Percentiles rank a stretch among this genome's conserved stretches.
phyloP scores from a whole-genome alignment of 2,113 vertebrate genomes.

The Etheostoma spectabile region DNA sequence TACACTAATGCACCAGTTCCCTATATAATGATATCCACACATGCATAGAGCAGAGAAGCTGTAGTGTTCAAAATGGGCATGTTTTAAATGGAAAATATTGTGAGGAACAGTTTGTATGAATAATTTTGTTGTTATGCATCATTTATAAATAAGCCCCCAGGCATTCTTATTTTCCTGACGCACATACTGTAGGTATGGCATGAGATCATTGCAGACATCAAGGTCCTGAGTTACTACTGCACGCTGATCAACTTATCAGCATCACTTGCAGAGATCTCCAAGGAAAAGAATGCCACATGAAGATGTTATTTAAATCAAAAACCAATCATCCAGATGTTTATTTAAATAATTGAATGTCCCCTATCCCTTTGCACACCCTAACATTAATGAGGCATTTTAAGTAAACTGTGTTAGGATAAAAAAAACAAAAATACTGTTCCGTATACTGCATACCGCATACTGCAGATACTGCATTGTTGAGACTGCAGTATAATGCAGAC shows the following conservation, averaged over 20 bases:
- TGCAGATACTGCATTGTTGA: neutral
- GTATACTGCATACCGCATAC: neutral
- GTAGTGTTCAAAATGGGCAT: conserved; percentile 5
- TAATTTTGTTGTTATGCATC: conserved; percentile 27
- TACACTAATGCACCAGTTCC: neutral
- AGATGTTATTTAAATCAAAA: conserved; percentile 20
- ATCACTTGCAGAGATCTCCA: neutral
- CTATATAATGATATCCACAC: neutral
- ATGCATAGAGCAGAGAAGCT: neutral
- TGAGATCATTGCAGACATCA: conserved; percentile 34
- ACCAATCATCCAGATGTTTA: conserved; percentile 27
- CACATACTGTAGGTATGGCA: conserved; percentile 11
- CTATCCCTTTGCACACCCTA: neutral
- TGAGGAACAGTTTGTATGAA: conserved; percentile 3
- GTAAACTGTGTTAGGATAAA: conserved; percentile 4
- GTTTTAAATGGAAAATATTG: conserved; percentile 26
- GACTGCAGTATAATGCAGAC: conserved; percentile 2
- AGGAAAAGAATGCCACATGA: conserved; percentile 6
- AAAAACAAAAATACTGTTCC: neutral
- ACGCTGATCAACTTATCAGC: conserved; percentile 14
- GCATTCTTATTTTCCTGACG: conserved; percentile 6
- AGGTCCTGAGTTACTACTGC: conserved; percentile 23
- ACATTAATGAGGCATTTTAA: conserved; percentile 27
- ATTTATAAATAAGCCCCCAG: conserved; percentile 22
- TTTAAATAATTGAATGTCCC: conserved; percentile 32